Percentiles rank a stretch among this genome's conserved stretches.
phyloP scores from a whole-genome alignment of 1,140 invertebrate species.

The Asbolus verrucosus region DNA sequence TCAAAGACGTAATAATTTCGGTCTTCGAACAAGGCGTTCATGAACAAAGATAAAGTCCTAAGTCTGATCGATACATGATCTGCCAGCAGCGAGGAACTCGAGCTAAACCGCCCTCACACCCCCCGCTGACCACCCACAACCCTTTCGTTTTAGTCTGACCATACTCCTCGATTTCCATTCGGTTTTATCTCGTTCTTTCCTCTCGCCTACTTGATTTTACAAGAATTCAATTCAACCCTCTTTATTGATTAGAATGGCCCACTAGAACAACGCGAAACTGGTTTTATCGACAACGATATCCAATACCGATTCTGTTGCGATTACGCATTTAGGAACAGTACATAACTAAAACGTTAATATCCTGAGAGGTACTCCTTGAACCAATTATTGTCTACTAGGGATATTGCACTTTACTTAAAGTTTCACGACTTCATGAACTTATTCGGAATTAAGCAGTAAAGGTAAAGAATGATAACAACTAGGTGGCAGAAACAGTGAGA shows the following conservation, averaged over 20 bases:
- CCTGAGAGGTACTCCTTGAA: conserved; percentile 15
- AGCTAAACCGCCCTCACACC: conserved; percentile 6
- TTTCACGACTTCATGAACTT: conserved; percentile 14
- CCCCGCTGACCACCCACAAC: conserved; percentile 23
- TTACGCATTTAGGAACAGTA: conserved; percentile 4
- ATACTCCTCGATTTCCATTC: conserved; percentile 38
- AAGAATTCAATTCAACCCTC: conserved; percentile 34
- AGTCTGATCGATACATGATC: conserved; percentile 36
- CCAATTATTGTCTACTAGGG: background rate
- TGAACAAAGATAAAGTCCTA: conserved; percentile 29
- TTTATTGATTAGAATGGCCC: conserved; percentile 35
- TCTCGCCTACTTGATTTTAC: conserved; percentile 38
- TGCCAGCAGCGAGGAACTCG: conserved; percentile 24
- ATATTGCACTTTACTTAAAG: conserved; percentile 6
- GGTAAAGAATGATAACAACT: conserved; percentile 26
- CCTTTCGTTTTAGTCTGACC: conserved; percentile 29
- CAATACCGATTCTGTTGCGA: conserved; percentile 24
- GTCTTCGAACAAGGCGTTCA: conserved; percentile 15
- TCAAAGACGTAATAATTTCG: conserved; percentile 18
- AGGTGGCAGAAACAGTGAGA: background rate
- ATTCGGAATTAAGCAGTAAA: background rate
- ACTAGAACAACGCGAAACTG: conserved; percentile 33
- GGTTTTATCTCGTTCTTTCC: conserved; percentile 36
- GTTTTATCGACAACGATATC: conserved; percentile 26
- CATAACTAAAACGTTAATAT: conserved; percentile 7